These are phyloP conservation scores for Acanthococcus lagerstroemiae DNA, from an alignment of 2,888 invertebrate genomes.

Conservation along the genomic window DNA sequence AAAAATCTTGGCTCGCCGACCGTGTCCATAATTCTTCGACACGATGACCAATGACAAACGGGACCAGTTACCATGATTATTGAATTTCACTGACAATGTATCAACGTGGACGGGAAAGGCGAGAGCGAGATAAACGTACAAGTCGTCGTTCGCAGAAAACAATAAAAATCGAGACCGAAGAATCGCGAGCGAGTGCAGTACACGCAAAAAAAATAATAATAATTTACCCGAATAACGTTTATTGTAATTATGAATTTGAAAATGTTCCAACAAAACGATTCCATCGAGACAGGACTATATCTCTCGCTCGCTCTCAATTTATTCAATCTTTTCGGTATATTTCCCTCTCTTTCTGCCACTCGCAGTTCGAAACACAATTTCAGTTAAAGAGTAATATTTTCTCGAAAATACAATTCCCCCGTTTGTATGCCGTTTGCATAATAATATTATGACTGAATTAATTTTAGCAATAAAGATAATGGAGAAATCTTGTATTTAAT, in stretches of 20 bases:
- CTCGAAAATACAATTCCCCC: neutral
- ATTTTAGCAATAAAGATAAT: conserved; percentile 15
- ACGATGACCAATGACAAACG: no score
- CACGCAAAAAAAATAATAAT: neutral
- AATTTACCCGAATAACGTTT: neutral
- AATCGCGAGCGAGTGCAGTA: no score
- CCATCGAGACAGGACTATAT: no score
- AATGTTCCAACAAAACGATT: conserved; percentile 5
- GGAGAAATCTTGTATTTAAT: conserved; percentile 19
- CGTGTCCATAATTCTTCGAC: no score
- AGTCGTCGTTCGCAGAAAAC: no score
- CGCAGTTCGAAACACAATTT: neutral
- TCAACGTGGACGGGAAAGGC: no score
- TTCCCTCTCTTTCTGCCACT: neutral
- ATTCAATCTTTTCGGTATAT: conserved; percentile 4
- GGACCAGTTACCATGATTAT: no score
- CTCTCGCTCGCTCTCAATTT: conserved; percentile 9
- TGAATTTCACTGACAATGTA: no score
- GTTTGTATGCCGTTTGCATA: conserved; percentile 8
- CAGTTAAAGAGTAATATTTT: conserved; percentile 13
- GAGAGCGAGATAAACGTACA: no score
- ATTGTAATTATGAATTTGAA: conserved; percentile 11
- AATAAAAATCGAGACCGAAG: no score
- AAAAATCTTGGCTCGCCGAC: no score
- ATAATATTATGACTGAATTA: conserved; percentile 14